These are phyloP conservation scores for Disparrhopalites patrizii DNA, from an alignment of 2,888 invertebrate species.

Conservation along the genomic window DNA sequence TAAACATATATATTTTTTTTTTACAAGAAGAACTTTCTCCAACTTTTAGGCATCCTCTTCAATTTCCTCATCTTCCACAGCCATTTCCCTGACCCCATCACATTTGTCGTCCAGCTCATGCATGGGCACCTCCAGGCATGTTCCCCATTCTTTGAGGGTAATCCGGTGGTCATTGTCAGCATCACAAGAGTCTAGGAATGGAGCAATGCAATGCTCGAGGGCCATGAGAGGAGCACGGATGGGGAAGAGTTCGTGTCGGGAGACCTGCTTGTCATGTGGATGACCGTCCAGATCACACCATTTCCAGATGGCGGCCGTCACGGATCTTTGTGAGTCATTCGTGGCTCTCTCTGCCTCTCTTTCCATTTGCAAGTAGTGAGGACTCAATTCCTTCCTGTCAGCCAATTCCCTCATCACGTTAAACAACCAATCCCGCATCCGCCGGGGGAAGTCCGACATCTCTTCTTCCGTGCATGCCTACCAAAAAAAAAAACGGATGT, in stretches of 20 bases:
- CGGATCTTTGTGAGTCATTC: constrained; percentile 77
- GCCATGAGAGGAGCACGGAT: constrained; percentile 91
- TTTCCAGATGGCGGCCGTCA: constrained; percentile 96
- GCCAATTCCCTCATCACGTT: constrained; percentile 95
- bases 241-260: constrained; percentile 77
- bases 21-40: too few species aligned
- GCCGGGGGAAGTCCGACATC: constrained; percentile 88
- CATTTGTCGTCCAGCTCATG: constrained; percentile 75
- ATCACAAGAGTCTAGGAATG: constrained; percentile 91
- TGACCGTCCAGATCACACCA: constrained; percentile 95
- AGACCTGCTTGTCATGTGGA: constrained; percentile 68
- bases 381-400: constrained; percentile 75
- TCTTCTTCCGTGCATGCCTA: constrained; percentile 77
- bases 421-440: constrained; percentile 98
- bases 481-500: constrained; percentile 21
- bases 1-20: too few species aligned
- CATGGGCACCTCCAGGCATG: constrained; percentile 52
- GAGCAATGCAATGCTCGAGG: constrained; percentile 95
- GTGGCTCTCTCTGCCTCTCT: constrained; percentile 71
- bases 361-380: constrained; percentile 80
- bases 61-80: constrained; percentile 30
- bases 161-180: constrained; percentile 82
- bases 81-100: constrained; percentile 65
- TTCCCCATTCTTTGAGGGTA: constrained; percentile 87
- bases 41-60: constrained; percentile 39